A percentile compares a stretch with the other conserved stretches of the same genome.
Evolutionary conservation across 2,888 invertebrate species (phyloP).

Genomic region (Balanococcus diminutus): DNA sequence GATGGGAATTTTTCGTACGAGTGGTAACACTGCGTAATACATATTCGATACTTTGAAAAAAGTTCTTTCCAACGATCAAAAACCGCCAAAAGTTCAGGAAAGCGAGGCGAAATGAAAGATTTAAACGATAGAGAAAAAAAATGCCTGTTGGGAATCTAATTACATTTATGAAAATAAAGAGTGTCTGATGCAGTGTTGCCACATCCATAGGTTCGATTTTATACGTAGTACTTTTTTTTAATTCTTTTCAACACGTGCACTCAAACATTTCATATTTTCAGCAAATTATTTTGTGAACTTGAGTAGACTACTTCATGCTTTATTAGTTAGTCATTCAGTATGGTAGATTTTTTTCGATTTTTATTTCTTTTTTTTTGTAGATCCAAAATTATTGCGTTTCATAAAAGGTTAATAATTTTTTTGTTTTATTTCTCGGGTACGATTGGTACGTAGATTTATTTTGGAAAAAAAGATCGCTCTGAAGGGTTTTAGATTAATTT

Average conservation of each 20-base stretch:
- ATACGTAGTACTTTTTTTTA: not conserved
- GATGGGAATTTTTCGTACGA: not conserved
- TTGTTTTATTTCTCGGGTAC: not conserved
- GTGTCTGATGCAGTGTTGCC: conserved; percentile 8
- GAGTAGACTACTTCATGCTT: conserved; percentile 44
- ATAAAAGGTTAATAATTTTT: not conserved
- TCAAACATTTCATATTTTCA: conserved; percentile 14
- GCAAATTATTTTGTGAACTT: conserved; percentile 3
- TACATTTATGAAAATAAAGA: no score
- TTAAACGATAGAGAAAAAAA: not conserved
- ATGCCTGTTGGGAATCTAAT: no score
- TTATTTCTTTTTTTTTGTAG: not conserved
- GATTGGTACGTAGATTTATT: not conserved
- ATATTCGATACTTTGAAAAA: not conserved
- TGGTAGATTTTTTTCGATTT: not conserved
- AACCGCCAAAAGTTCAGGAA: not conserved
- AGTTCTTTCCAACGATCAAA: no score
- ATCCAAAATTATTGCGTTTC: conserved; percentile 15
- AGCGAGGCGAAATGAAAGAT: not conserved
- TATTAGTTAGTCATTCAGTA: conserved; percentile 34
- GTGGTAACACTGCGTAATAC: not conserved
- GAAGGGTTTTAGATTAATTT: not conserved
- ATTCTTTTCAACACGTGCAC: conserved; percentile 19
- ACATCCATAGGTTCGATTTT: not conserved
- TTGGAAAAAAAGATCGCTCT: not conserved